phyloP scores from a whole-genome alignment of 2,797 vertebrate species.

The Hipposideros larvatus region DNA sequence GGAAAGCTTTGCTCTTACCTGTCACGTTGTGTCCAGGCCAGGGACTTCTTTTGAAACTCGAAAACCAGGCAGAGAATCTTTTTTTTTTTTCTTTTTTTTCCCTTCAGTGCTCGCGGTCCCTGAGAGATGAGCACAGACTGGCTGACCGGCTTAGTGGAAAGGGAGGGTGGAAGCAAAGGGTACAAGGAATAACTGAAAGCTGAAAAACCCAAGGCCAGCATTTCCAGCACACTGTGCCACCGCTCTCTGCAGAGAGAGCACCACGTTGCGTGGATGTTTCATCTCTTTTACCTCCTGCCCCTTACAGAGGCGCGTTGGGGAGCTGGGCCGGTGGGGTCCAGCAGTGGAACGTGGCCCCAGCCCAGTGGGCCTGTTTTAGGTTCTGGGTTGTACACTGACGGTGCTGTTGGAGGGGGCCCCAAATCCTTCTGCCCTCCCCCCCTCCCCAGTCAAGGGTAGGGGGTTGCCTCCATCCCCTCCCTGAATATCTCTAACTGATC shows the following conservation, averaged over 20 bases:
- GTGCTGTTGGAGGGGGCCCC: background rate
- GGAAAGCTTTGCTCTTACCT: background rate
- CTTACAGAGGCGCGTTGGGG: background rate
- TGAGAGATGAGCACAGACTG: background rate
- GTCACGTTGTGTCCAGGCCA: background rate
- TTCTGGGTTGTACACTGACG: background rate
- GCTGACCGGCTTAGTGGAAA: fast-evolving
- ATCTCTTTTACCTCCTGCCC: background rate
- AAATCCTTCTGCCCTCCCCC: background rate
- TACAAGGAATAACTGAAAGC: background rate
- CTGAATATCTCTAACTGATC: background rate
- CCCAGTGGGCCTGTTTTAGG: background rate
- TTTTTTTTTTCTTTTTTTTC: no score
- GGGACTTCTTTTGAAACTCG: background rate
- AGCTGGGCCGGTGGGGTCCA: fast-evolving
- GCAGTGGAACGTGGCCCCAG: fast-evolving
- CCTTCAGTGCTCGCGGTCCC: background rate
- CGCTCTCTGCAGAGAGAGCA: background rate
- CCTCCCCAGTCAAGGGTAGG: background rate
- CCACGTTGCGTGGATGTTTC: background rate
- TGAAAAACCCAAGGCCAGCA: background rate
- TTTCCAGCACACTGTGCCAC: fast-evolving
- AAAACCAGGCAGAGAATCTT: background rate
- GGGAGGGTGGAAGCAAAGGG: background rate
- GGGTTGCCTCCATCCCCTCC: background rate